Evolutionary conservation across 2,113 vertebrate genomes (phyloP).

Genomic region (Xenopus laevis): DNA sequence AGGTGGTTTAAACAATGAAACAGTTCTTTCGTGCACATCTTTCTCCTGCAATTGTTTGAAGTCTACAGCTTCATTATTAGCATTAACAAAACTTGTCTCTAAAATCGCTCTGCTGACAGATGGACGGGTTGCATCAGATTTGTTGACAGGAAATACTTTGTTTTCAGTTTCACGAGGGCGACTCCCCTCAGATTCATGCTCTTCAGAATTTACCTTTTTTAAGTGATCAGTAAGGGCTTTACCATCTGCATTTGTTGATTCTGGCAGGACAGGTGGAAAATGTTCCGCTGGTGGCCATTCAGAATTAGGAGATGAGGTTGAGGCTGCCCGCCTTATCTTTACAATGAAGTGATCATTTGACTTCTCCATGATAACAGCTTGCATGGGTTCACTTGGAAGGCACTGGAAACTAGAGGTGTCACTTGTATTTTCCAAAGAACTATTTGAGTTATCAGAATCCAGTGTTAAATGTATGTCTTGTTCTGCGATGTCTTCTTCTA

Average conservation of each 20-base stretch:
- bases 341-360: slow-evolving; percentile 95
- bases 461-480: slow-evolving; percentile 91
- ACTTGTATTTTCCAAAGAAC: slow-evolving; percentile 58
- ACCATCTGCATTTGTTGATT: neutral
- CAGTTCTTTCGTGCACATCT: neutral
- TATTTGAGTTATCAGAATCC: slow-evolving; percentile 88
- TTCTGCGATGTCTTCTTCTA: slow-evolving; percentile 85
- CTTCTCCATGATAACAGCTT: slow-evolving; percentile 91
- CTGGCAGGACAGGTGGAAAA: neutral
- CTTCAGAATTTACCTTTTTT: slow-evolving; percentile 28
- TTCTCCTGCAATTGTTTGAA: neutral
- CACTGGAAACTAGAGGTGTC: slow-evolving; percentile 71
- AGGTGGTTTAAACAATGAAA: neutral
- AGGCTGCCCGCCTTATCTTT: slow-evolving; percentile 78
- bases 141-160: neutral
- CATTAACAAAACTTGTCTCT: neutral
- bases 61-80: neutral
- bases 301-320: slow-evolving; percentile 47
- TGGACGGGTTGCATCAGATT: too few species aligned
- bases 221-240: slow-evolving; percentile 44
- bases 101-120: too few species aligned
- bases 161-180: slow-evolving; percentile 5
- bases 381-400: slow-evolving; percentile 84
- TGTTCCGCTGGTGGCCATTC: slow-evolving; percentile 16
- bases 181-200: slow-evolving; percentile 31